Base-by-base conservation (phyloP, 2,888 invertebrate species). In the Ctena decussata region DNA sequence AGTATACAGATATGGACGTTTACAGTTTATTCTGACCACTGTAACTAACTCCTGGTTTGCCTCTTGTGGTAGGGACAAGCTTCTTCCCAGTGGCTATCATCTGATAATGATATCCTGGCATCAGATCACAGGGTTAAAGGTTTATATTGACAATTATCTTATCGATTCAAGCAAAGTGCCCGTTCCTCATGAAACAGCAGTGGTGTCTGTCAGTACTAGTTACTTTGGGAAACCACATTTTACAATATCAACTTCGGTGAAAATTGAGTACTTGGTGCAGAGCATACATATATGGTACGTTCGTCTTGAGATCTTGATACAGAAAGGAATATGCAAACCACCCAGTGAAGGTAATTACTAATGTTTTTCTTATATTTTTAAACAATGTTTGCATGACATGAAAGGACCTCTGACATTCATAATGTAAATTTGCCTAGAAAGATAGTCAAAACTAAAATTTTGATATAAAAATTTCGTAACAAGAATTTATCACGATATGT, bases 31-130 rank as follows among this genome's bases (percentile, higher is more conserved):
- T 11, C 84, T 92, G 3, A 88, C 90, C 2, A 93, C 91, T 0
- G 44, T 73, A 0, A 89, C 71, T 3, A 73, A 84, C 15, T 89
- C 92, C 0, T 94, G 94, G 94, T 94, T 89, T 81, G 86, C 89
- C 0, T 82, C 87, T 1, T 84, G 91, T 6, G 77, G 88, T 1
- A 85, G 90, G 30, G 86, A 89, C 8, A 80, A 82, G 24, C 75
- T 93, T 27, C 65, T 65, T 53, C 84, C 89, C 12, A 82, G 86
- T 39, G 72, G 71, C 11, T 86, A 81, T 39, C 89, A 89, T 37
- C 84, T 76, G 0, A 83, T 93, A 18, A 85, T 90, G 70, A 77
- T 94, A 1, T 91, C 93, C 18, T 94, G 93, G 92, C 85, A 90
- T 5, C 39, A 77, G 8, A 82, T 49, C 0, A 82, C 84, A n/a